Evolutionary conservation across 2,888 invertebrate genomes (phyloP).

Genomic region (Conomelus anceps): DNA sequence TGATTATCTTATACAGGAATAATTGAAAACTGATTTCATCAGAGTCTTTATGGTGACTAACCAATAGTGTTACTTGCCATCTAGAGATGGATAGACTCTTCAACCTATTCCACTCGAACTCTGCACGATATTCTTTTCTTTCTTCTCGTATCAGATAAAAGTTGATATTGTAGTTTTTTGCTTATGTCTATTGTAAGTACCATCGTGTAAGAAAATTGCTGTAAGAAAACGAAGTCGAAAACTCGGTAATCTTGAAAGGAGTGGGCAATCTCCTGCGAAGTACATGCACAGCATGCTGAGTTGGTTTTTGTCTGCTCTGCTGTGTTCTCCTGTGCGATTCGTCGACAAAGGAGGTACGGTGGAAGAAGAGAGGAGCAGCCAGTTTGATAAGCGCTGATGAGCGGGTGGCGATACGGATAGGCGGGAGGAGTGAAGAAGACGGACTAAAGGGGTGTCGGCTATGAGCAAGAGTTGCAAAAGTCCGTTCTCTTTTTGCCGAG

Average conservation of each 20-base stretch:
- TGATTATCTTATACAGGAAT: no score
- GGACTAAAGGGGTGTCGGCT: background rate
- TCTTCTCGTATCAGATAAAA: background rate
- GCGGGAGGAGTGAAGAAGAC: background rate
- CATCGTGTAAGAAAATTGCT: no score
- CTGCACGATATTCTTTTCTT: background rate
- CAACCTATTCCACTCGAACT: background rate
- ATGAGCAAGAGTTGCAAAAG: background rate
- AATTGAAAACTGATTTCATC: no score
- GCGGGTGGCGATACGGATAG: no score
- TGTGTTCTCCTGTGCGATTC: no score
- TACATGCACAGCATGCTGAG: background rate
- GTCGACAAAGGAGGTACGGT: no score
- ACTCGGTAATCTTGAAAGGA: background rate
- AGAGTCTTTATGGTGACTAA: no score
- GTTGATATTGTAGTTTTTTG: background rate
- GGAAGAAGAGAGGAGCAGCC: background rate
- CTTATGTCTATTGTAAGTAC: background rate
- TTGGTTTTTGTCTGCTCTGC: background rate
- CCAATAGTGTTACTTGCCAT: no score
- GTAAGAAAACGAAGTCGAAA: background rate
- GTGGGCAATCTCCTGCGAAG: background rate
- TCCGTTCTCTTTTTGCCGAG: background rate
- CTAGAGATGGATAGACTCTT: no score
- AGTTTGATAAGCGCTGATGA: background rate